phyloP scores from a whole-genome alignment of 2,888 invertebrate species.

The Chloroclysta siterata region DNA sequence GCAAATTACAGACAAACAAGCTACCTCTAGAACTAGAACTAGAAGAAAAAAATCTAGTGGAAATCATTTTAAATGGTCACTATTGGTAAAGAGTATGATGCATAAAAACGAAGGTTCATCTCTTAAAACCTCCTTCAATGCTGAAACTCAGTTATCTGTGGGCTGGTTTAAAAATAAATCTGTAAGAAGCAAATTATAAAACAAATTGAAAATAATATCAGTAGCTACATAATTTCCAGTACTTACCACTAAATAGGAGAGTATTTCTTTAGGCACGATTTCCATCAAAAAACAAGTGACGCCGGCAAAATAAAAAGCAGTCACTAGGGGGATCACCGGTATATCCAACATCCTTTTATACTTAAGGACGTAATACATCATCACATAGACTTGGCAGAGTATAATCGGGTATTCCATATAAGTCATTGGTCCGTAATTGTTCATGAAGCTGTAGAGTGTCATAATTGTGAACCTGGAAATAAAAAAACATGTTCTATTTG shows the following conservation, averaged over 20 bases:
- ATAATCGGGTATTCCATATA: constrained; percentile 95
- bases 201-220: neutral
- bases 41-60: too few species aligned
- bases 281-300: constrained; percentile 59
- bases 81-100: too few species aligned
- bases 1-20: too few species aligned
- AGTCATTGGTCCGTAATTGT: constrained; percentile 89
- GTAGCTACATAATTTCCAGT: constrained; percentile 1
- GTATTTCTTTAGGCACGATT: constrained; percentile 72
- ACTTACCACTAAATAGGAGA: constrained; percentile 88
- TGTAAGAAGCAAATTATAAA: constrained; percentile 16
- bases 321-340: constrained; percentile 54
- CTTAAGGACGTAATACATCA: constrained; percentile 89
- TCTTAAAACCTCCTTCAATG: neutral
- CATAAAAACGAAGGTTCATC: neutral
- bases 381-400: constrained; percentile 89
- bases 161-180: neutral
- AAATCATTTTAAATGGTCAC: too few species aligned
- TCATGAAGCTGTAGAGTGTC: constrained; percentile 91
- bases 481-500: constrained; percentile 51
- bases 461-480: constrained; percentile 89
- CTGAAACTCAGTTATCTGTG: neutral
- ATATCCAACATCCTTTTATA: constrained; percentile 86
- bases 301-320: constrained; percentile 61
- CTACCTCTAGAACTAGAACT: too few species aligned